These are phyloP conservation scores for Cyrtodaria siliqua DNA, from an alignment of 2,888 invertebrate genomes.

Conservation along the genomic window DNA sequence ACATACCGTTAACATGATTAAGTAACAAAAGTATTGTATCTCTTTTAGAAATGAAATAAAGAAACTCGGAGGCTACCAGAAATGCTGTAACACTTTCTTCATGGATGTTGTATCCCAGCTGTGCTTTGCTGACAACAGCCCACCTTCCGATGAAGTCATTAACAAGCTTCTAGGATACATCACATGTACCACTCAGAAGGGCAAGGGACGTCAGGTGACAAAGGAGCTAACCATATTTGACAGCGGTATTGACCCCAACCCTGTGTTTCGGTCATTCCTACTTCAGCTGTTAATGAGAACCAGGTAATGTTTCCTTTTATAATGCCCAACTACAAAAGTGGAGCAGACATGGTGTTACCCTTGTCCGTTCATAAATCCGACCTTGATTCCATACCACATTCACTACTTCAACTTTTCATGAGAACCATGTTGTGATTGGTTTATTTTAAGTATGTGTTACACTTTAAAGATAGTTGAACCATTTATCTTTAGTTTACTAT, in stretches of 20 bases:
- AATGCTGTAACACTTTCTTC: slow-evolving; percentile 72
- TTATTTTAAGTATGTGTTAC: too few species aligned
- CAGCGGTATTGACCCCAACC: slow-evolving; percentile 76
- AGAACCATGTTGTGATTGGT: too few species aligned
- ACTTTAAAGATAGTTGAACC: too few species aligned
- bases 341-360: background rate
- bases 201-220: slow-evolving; percentile 39
- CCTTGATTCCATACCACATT: too few species aligned
- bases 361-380: too few species aligned
- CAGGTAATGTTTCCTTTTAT: too few species aligned
- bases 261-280: slow-evolving; percentile 78
- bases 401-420: too few species aligned
- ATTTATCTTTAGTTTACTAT: too few species aligned
- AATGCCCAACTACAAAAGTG: too few species aligned
- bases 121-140: slow-evolving; percentile 67
- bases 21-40: too few species aligned
- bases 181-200: slow-evolving; percentile 34
- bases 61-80: slow-evolving; percentile 65
- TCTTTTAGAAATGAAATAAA: slow-evolving; percentile 12
- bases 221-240: slow-evolving; percentile 74
- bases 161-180: slow-evolving; percentile 70
- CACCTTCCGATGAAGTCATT: slow-evolving; percentile 69
- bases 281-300: slow-evolving; percentile 76
- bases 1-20: too few species aligned
- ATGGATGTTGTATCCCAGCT: slow-evolving; percentile 77